Conservation (phyloP, 2,113 vertebrate species). For the Mugil cephalus region DNA sequence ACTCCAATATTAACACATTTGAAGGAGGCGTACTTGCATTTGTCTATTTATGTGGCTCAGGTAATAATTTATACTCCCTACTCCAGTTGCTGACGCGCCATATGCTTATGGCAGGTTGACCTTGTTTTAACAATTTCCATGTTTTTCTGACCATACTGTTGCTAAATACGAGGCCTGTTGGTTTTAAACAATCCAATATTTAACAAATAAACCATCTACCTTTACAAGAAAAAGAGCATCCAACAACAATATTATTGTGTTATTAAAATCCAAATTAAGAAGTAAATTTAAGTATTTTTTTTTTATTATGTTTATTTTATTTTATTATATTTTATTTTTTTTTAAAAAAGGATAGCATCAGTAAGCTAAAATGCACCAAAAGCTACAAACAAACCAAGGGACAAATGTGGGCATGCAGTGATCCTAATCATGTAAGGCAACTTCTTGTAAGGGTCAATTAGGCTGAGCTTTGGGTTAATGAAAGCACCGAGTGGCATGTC, state of each 20-base stretch:
- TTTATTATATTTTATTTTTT: constrained; percentile 16
- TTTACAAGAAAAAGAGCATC: background rate
- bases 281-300: background rate
- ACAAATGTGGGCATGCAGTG: constrained; percentile 38
- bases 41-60: constrained; percentile 48
- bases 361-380: constrained; percentile 11
- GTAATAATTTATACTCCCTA: constrained; percentile 52
- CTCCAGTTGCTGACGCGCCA: constrained; percentile 43
- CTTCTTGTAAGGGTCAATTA: constrained; percentile 58
- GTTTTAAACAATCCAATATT: background rate
- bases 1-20: constrained; percentile 16
- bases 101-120: constrained; percentile 55
- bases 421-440: constrained; percentile 49
- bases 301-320: constrained; percentile 28
- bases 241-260: constrained; percentile 3
- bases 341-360: constrained; percentile 6
- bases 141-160: constrained; percentile 23
- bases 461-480: constrained; percentile 67
- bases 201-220: background rate
- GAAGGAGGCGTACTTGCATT: constrained; percentile 14
- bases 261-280: constrained; percentile 5
- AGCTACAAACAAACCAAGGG: constrained; percentile 41
- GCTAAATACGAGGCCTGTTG: background rate
- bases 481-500: constrained; percentile 56
- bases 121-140: constrained; percentile 40